Base-by-base conservation (phyloP, 1,140 invertebrate species). In the Conus ventricosus region DNA sequence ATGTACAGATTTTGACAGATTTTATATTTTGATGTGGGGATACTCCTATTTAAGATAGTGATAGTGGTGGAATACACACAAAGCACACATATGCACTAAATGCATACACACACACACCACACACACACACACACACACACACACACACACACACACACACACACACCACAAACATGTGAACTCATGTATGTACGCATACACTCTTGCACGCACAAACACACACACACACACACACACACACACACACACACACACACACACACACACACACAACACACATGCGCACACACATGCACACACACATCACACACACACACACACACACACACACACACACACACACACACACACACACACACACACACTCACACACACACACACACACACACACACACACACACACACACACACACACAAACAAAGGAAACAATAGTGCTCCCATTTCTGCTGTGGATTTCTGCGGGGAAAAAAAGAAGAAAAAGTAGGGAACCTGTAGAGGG, bases 61-160 rank as follows among this genome's bases (percentile, higher is more conserved):
- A 11, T 20, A 20, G 11, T 23, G 67, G 1, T 71, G 11, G 67
- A 71, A 6, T 7, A 39, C 78, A 60, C 57, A 60, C 5, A 10
- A 20, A 10, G 4, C n/a, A n/a, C 75, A 15, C n/a, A n/a, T 39
- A 78, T 25, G 39, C 39, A 39, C 39, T 39, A n/a, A n/a, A 78
- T 23, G n/a, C 75, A 78, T 23, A 78, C 75, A 78, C 75, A 78
- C 75, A 78, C 75, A 78, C 75, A 78, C 75, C 75, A 78, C 75
- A 78, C 75, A 78, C 71, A 75, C 71, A 75, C 71, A 75, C 71
- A 75, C 71, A 75, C 71, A 75, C 75, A 78, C 75, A 78, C 75
- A 78, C 75, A 78, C 75, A 20, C 75, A 20, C n/a, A 20, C 75
- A 20, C 75, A 20, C 75, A 20, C 75, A 20, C 75, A 20, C 75